Conservation (phyloP, 2,113 vertebrate species). For the Archilochus colubris region DNA sequence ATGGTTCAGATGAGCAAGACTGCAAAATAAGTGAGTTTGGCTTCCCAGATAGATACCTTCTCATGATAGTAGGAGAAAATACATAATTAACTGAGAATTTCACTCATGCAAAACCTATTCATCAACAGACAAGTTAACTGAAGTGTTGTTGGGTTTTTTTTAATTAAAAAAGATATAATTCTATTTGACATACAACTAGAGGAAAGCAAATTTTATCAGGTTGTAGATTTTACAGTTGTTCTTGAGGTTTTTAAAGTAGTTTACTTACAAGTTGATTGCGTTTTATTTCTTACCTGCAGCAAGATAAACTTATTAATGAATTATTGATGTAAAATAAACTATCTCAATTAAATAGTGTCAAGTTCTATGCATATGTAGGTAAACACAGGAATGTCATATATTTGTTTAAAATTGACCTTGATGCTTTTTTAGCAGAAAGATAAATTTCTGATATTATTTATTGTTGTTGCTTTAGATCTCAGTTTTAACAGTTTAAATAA, state of each 20-base stretch:
- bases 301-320: background rate
- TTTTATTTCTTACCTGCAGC: background rate
- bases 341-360: background rate
- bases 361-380: background rate
- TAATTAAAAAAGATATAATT: background rate
- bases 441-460: background rate
- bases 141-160: background rate
- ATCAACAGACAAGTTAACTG: background rate
- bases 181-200: background rate
- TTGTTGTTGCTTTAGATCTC: background rate
- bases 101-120: background rate
- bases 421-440: background rate
- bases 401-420: background rate
- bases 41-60: background rate
- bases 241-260: background rate
- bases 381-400: background rate
- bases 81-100: background rate
- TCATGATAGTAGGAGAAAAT: background rate
- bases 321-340: background rate
- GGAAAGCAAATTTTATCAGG: background rate
- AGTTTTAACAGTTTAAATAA: background rate
- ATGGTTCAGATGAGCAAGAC: constrained; percentile 92
- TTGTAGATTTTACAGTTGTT: background rate
- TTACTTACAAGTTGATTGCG: background rate
- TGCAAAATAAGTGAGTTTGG: constrained; percentile 88